phyloP scores from a whole-genome alignment of 2,797 vertebrate species.

The Enteromius unitaeniatus region DNA sequence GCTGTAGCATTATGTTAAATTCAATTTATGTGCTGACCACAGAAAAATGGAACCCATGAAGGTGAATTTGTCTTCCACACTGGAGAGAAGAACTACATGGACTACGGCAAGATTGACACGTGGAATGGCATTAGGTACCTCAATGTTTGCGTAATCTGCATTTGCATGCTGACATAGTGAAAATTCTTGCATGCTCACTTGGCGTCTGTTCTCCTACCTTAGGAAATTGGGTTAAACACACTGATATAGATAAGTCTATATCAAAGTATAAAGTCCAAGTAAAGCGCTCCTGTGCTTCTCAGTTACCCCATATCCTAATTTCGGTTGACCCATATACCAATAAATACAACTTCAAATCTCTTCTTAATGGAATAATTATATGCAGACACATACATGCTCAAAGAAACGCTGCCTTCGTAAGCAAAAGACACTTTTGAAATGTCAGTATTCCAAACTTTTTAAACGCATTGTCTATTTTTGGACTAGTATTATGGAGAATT shows the following conservation, averaged over 20 bases:
- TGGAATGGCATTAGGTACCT: slow-evolving; percentile 83
- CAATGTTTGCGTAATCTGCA: background rate
- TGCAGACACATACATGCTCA: too few species aligned
- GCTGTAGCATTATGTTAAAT: slow-evolving; percentile 37
- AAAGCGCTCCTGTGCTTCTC: background rate
- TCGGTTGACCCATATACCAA: background rate
- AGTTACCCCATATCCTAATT: background rate
- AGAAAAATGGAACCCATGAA: slow-evolving; percentile 85
- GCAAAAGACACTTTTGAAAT: background rate
- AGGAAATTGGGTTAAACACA: slow-evolving; percentile 51
- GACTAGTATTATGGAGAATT: too few species aligned
- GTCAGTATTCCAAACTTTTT: background rate
- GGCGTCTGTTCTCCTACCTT: slow-evolving; percentile 23
- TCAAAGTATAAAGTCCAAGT: slow-evolving; percentile 58
- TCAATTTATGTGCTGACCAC: slow-evolving; percentile 44
- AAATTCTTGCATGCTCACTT: slow-evolving; percentile 22
- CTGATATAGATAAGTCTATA: slow-evolving; percentile 47
- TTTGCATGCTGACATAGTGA: slow-evolving; percentile 8
- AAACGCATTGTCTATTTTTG: background rate
- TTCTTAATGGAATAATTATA: background rate
- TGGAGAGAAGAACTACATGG: slow-evolving; percentile 80
- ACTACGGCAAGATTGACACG: slow-evolving; percentile 83
- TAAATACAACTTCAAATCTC: background rate
- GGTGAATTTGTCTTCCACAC: slow-evolving; percentile 85
- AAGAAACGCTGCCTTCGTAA: background rate